Conservation (phyloP, 1,140 invertebrate species). For the Drosophila elegans region DNA sequence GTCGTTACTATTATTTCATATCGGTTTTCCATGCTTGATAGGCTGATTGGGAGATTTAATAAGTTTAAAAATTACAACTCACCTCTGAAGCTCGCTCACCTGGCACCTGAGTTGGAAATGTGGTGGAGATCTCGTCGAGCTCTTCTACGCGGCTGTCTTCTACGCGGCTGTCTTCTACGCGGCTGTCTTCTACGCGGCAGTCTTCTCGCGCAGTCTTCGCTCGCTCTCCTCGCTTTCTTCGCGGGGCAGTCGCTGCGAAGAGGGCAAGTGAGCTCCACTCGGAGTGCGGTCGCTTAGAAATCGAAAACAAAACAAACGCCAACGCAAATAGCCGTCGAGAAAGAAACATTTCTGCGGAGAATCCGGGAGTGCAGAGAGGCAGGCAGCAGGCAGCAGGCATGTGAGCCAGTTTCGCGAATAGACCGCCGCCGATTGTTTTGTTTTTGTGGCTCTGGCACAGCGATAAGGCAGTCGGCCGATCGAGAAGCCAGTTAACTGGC, state of each 20-base stretch:
- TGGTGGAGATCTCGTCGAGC: conserved; percentile 12
- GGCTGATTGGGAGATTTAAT: neutral
- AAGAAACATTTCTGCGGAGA: conserved; percentile 1
- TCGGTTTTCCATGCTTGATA: no score
- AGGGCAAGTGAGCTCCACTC: conserved; percentile 14
- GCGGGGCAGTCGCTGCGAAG: conserved; percentile 25
- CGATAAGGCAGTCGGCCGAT: conserved; percentile 37
- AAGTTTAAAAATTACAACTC: conserved; percentile 6
- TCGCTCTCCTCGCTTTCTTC: conserved; percentile 21
- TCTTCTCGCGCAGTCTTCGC: conserved; percentile 23
- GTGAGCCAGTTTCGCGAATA: conserved; percentile 58
- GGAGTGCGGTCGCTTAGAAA: conserved; percentile 14
- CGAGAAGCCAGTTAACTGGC: conserved; percentile 32
- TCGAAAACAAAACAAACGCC: conserved; percentile 56
- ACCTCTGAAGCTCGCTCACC: conserved; percentile 15
- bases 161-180: no score
- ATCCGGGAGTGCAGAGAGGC: conserved; percentile 16
- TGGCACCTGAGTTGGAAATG: neutral
- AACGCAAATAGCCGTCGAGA: conserved; percentile 20
- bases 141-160: conserved; percentile 36
- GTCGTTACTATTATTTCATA: no score
- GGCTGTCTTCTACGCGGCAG: conserved; percentile 28
- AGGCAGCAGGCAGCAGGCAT: conserved; percentile 1
- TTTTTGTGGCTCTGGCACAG: conserved; percentile 22
- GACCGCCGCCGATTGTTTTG: conserved; percentile 36